These are phyloP conservation scores for Taenioides sp. DNA, from an alignment of 2,797 vertebrate species.

Conservation along the genomic window DNA sequence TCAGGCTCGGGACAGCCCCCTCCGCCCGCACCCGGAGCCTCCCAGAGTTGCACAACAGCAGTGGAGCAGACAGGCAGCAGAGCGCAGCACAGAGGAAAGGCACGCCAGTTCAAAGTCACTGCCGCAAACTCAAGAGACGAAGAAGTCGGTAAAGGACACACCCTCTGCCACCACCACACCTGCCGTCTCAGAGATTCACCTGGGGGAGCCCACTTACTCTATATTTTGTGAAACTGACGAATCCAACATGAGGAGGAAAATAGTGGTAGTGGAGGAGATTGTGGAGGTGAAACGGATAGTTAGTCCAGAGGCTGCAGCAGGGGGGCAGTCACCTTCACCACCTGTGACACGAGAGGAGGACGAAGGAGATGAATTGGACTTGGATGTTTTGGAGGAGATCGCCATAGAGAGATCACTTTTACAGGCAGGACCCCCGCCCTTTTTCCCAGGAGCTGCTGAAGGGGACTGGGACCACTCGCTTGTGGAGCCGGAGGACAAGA, in stretches of 20 bases:
- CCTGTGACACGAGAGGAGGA: conserved; percentile 41
- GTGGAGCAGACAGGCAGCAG: conserved; percentile 67
- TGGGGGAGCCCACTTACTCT: conserved; percentile 48
- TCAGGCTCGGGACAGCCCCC: conserved; percentile 69
- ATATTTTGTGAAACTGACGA: conserved; percentile 58
- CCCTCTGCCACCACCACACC: conserved; percentile 62
- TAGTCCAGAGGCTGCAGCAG: conserved; percentile 50
- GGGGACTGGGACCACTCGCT: conserved; percentile 78
- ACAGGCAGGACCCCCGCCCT: conserved; percentile 7
- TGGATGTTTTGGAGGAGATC: conserved; percentile 77
- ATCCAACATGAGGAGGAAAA: conserved; percentile 79
- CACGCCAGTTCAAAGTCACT: conserved; percentile 61
- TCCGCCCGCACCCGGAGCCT: conserved; percentile 72
- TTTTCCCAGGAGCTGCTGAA: conserved; percentile 49
- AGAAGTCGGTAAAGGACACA: conserved; percentile 63
- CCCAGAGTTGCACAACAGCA: conserved; percentile 81
- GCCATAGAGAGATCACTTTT: conserved; percentile 69
- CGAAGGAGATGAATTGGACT: conserved; percentile 72
- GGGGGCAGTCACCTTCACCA: conserved; percentile 49
- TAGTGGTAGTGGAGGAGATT: conserved; percentile 82
- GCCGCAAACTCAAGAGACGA: conserved; percentile 57
- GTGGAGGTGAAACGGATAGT: conserved; percentile 78
- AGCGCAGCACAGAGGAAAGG: conserved; percentile 68
- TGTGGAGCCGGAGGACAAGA: conserved; percentile 74
- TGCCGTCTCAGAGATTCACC: conserved; percentile 48